phyloP scores from a whole-genome alignment of 2,113 vertebrate genomes.

The Thryonomys swinderianus region DNA sequence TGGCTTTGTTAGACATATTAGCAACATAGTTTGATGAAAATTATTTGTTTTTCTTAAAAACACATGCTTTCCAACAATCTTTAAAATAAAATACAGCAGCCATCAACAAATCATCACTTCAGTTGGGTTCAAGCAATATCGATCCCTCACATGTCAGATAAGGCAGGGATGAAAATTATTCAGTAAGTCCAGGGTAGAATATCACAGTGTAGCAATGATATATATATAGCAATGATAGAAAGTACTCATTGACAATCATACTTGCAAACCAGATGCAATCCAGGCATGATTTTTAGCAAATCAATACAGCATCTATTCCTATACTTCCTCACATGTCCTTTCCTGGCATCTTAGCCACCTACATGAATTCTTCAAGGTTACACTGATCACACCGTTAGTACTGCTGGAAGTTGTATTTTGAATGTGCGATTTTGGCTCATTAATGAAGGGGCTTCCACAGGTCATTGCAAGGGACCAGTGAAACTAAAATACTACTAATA shows the following conservation, averaged over 20 bases:
- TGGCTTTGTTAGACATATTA: not conserved
- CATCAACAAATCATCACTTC: not conserved
- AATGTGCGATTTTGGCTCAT: not conserved
- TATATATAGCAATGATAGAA: no score
- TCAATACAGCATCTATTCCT: not conserved
- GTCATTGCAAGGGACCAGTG: not conserved
- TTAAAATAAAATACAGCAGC: not conserved
- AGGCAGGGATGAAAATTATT: not conserved
- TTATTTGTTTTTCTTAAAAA: not conserved
- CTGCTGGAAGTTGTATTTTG: not conserved
- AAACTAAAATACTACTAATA: not conserved
- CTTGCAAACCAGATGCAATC: not conserved
- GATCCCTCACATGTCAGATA: not conserved
- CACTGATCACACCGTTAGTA: not conserved
- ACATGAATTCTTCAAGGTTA: not conserved
- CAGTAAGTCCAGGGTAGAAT: not conserved
- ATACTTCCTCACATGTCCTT: not conserved
- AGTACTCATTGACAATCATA: not conserved
- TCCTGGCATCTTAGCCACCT: not conserved
- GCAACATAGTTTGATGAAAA: not conserved
- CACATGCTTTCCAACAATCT: not conserved
- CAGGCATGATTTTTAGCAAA: not conserved
- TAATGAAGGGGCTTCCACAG: not conserved
- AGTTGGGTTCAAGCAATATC: not conserved
- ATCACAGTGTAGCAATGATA: no score